These are phyloP conservation scores for Spisula solida DNA, from an alignment of 2,888 invertebrate species.

Conservation along the genomic window DNA sequence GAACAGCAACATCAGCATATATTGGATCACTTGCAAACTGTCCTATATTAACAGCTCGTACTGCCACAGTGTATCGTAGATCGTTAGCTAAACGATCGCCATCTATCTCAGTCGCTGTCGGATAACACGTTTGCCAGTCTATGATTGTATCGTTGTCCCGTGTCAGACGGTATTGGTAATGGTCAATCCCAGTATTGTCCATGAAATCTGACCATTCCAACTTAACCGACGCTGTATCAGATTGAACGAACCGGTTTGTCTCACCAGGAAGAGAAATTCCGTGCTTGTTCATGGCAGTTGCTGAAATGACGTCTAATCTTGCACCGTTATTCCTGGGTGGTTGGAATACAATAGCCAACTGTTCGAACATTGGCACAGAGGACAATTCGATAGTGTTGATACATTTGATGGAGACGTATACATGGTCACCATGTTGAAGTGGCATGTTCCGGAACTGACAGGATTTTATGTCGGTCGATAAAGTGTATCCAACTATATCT, in stretches of 20 bases:
- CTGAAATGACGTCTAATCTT: background rate
- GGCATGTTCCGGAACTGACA: background rate
- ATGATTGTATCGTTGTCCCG: background rate
- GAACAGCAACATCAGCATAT: constrained; percentile 25
- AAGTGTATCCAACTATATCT: constrained; percentile 6
- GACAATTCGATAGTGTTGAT: constrained; percentile 51
- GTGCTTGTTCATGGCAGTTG: background rate
- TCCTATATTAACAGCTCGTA: constrained; percentile 45
- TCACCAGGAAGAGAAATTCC: too few species aligned
- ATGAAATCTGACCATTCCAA: constrained; percentile 52
- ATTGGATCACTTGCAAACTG: constrained; percentile 8
- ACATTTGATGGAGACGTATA: constrained; percentile 48
- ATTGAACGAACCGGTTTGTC: background rate
- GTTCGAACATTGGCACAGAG: background rate
- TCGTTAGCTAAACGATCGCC: background rate
- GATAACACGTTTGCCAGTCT: constrained; percentile 33
- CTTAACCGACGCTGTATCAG: constrained; percentile 19
- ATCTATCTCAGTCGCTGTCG: background rate
- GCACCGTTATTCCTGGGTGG: constrained; percentile 24
- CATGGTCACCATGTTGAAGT: constrained; percentile 39
- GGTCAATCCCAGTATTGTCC: constrained; percentile 26
- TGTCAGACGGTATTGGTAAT: constrained; percentile 48
- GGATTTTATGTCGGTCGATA: background rate
- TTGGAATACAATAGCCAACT: background rate
- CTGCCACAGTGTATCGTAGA: constrained; percentile 39